Base-by-base conservation (phyloP, 2,888 invertebrate genomes). In the Choreutis nemorana region DNA sequence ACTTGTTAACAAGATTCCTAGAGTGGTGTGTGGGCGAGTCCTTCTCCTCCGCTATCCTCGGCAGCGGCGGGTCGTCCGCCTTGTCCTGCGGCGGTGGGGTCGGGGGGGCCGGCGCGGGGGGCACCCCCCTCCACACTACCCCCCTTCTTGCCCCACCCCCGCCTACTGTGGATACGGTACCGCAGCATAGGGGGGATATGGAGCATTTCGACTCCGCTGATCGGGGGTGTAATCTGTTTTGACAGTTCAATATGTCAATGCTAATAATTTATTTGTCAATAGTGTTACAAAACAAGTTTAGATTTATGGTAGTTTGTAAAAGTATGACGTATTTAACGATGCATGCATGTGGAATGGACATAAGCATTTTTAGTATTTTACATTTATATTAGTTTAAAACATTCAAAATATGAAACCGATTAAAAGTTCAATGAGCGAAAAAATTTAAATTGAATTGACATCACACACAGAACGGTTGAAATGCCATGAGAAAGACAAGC, bases 221-320 rank as follows among this genome's bases (percentile, higher is more conserved):
- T 11, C 94, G 87, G 0, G 95, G 95, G 65, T 95, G 95, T 24
- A 96, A 72, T 31, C 95, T n/a, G n/a, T n/a, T n/a, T n/a, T n/a
- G n/a, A n/a, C n/a, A n/a, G n/a, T n/a, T n/a, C n/a, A n/a, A n/a
- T n/a, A n/a, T n/a, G n/a, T 18, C 7, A 18, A 5, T 7, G 18
- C 18, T 18, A 18, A 18, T 7, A 18, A 18, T 18, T 5, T 18
- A 7, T 18, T 18, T 18, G 18, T 18, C 18, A 18, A 7, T 18
- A 7, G 7, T 18, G 18, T 6, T 6, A 18, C 7, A 18, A 6
- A 18, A 6, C 5, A 7, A 5, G 18, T 7, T 18, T 5, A 18
- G 7, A 18, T 7, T 5, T 18, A 7, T 18, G 18, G 18, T 5
- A 7, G 5, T 7, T 18, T 7, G 18, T 18, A 18, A 5, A 7